Conservation (phyloP, 2,888 invertebrate genomes). For the Rotaria magnacalcarata region DNA sequence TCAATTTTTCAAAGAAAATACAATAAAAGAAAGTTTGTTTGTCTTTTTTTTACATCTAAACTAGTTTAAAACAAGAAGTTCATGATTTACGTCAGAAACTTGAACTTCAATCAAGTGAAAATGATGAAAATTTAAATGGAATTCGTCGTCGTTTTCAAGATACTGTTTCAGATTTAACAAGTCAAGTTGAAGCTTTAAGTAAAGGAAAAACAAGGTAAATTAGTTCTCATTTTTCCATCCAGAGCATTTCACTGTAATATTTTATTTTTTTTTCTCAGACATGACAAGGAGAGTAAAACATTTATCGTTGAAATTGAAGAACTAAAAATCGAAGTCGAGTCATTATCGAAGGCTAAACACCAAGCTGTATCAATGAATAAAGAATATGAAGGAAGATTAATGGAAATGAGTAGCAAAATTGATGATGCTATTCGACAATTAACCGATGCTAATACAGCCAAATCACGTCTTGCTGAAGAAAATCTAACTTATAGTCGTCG, state of each 20-base stretch:
- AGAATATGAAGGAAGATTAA: constrained; percentile 38
- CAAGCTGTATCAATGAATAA: constrained; percentile 38
- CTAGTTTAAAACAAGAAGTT: constrained; percentile 44
- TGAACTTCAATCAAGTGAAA: constrained; percentile 36
- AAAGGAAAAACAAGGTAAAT: constrained; percentile 36
- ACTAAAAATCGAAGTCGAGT: constrained; percentile 40
- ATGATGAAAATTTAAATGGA: constrained; percentile 37
- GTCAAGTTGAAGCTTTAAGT: constrained; percentile 41
- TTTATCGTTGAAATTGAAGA: constrained; percentile 45
- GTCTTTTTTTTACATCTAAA: too few species aligned
- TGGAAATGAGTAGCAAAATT: constrained; percentile 37
- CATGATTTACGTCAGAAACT: constrained; percentile 42
- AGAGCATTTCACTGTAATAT: not conserved
- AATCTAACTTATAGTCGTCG: constrained; percentile 40
- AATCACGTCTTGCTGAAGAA: constrained; percentile 40
- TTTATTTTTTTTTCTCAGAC: not conserved
- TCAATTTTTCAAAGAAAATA: not conserved
- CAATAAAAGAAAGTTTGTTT: too few species aligned
- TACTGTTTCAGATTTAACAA: constrained; percentile 41
- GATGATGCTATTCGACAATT: constrained; percentile 43
- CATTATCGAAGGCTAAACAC: constrained; percentile 37
- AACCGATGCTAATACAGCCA: constrained; percentile 40
- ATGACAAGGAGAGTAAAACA: constrained; percentile 45
- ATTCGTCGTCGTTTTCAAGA: constrained; percentile 43
- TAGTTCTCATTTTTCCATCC: not conserved